A percentile compares a stretch with the other conserved stretches of the same genome.
Evolutionary conservation across 2,888 invertebrate genomes (phyloP).

Genomic region (Crepidodera aurea): DNA sequence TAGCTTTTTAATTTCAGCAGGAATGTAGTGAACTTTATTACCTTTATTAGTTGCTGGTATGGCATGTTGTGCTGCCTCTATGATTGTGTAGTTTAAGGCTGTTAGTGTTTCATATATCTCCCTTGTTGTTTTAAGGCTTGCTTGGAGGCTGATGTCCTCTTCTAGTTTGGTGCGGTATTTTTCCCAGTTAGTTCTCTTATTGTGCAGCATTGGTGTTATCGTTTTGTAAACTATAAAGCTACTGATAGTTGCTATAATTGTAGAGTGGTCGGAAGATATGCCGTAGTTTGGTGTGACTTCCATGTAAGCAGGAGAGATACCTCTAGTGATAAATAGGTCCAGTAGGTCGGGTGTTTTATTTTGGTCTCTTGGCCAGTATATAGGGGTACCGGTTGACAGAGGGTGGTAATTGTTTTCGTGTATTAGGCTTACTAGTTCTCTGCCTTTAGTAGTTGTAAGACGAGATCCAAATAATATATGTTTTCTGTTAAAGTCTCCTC

Average conservation of each 20-base stretch:
- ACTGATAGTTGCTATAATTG: neutral
- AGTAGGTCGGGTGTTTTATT: neutral
- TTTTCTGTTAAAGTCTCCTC: neutral
- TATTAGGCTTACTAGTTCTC: neutral
- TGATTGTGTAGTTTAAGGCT: neutral
- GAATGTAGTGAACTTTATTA: neutral
- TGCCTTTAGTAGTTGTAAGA: neutral
- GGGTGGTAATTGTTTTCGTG: neutral
- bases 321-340: neutral
- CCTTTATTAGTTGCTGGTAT: neutral
- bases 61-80: neutral
- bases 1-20: neutral
- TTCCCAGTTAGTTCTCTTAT: neutral
- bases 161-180: constrained; percentile 5
- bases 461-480: neutral
- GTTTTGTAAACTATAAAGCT: neutral
- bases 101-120: too few species aligned
- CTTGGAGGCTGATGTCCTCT: neutral
- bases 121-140: neutral
- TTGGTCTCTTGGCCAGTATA: neutral
- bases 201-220: neutral
- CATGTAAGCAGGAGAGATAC: neutral
- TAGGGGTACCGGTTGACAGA: neutral
- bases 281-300: neutral
- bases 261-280: neutral